phyloP scores from a whole-genome alignment of 2,888 invertebrate species.

The Lymantria dispar region DNA sequence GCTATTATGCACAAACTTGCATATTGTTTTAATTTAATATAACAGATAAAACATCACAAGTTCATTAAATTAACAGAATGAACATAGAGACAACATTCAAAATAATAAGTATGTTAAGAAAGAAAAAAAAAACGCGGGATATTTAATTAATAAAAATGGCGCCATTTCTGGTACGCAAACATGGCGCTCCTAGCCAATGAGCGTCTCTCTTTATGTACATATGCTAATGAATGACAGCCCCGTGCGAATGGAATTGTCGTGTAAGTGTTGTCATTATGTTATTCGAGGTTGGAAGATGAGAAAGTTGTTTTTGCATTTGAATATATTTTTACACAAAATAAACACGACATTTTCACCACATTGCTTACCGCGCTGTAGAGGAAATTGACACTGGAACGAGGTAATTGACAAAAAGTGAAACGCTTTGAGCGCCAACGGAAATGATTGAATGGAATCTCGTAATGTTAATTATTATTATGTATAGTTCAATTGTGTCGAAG shows the following conservation, averaged over 20 bases:
- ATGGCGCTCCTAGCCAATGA: slow-evolving; percentile 60
- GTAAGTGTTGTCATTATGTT: slow-evolving; percentile 73
- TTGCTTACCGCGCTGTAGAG: too few species aligned
- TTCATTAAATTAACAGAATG: too few species aligned
- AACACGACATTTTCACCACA: slow-evolving; percentile 11
- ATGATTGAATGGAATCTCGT: too few species aligned
- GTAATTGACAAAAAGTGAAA: too few species aligned
- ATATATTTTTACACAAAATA: slow-evolving; percentile 27
- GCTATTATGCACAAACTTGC: too few species aligned
- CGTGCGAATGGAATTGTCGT: slow-evolving; percentile 78
- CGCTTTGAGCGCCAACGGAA: too few species aligned
- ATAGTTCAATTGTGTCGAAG: too few species aligned
- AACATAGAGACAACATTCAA: slow-evolving; percentile 6
- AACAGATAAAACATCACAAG: too few species aligned
- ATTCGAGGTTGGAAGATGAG: slow-evolving; percentile 51
- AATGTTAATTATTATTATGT: too few species aligned
- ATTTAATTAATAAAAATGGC: slow-evolving; percentile 78
- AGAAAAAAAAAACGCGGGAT: slow-evolving; percentile 25
- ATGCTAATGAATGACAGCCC: slow-evolving; percentile 78
- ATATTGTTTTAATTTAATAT: too few species aligned
- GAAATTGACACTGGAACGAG: too few species aligned
- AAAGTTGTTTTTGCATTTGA: slow-evolving; percentile 63
- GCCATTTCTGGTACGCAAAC: slow-evolving; percentile 64
- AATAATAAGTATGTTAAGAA: slow-evolving; percentile 41
- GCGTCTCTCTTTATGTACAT: slow-evolving; percentile 68